A percentile compares a stretch with the other conserved stretches of the same genome.
Conservation (phyloP, 1,140 invertebrate genomes). For the Drosophila orosa region DNA sequence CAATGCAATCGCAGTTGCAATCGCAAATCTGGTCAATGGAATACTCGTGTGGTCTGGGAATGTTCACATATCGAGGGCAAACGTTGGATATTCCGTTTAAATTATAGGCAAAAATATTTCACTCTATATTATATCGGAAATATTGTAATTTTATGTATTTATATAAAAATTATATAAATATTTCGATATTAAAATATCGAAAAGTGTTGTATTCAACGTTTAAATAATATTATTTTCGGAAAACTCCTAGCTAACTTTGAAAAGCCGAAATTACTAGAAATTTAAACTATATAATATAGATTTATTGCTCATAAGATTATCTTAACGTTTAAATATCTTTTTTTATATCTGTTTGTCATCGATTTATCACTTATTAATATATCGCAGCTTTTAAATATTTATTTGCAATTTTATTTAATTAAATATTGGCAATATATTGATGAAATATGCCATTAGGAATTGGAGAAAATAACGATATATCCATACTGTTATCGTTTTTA, state of each 20-base stretch:
- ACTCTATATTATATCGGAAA: neutral
- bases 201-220: neutral
- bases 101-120: neutral
- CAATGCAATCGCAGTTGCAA: conserved; percentile 38
- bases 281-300: neutral
- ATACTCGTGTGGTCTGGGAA: conserved; percentile 4
- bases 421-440: too few species aligned
- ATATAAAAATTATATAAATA: too few species aligned
- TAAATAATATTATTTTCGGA: too few species aligned
- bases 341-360: neutral
- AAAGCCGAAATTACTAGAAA: neutral
- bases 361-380: too few species aligned
- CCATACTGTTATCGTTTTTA: too few species aligned
- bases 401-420: too few species aligned
- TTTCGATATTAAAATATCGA: neutral
- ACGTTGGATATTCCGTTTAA: neutral
- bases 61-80: neutral
- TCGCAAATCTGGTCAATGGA: conserved; percentile 14
- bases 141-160: neutral
- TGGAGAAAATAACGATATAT: too few species aligned
- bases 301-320: neutral
- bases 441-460: too few species aligned
- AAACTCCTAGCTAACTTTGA: too few species aligned
- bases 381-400: too few species aligned
- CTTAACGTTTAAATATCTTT: neutral